Evolutionary conservation across 2,797 vertebrate species (phyloP), one percentile per base, ranked within the genome.

Genomic region (Acanthornis magna): DNA sequence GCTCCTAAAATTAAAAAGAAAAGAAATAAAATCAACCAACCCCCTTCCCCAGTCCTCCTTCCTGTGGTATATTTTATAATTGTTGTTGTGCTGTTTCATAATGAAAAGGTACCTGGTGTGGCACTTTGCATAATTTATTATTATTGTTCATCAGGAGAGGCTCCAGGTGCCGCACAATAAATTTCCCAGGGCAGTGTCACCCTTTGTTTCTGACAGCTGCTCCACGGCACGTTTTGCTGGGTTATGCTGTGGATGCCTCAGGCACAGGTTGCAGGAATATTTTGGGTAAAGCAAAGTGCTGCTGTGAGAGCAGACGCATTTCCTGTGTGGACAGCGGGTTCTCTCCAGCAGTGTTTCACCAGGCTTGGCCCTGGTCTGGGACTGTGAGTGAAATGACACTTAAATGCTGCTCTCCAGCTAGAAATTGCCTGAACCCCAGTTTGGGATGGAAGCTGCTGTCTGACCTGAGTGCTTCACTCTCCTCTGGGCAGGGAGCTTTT

Each of bases 171-270:
- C 45, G 65, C 1, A 4, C 74, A 72, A 6, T 82, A 54, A 61
- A 54, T 88, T 68, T 90, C 17, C 12, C 27, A 30, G 76, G 61
- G 30, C 43, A 62, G 27, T 3, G 5, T 75, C 72, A n/a, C 38
- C 3, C 1, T 79, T 85, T 91, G 54, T 79, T 43, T 62, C 75
- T 83, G 88, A 14, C 72, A 34, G 50, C 43, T 71, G 72, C 79
- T 76, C 26, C 0, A 0, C 55, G n/a, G 3, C 36, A 6, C 38
- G 45, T 63, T 79, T 30, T 0, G 4, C 10, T 19, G 68, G 65
- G 14, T 51, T 48, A 2, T 65, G 13, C 29, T 0, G 0, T 0
- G 21, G 26, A 34, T 66, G 53, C 81, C 40, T 71, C 26, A 6
- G 6, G 17, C 38, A n/a, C 0, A 10, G 38, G 27, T 11, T 34